Percentiles rank a stretch among this genome's conserved stretches.
phyloP scores from a whole-genome alignment of 2,113 vertebrate genomes.

The Gobius niger region DNA sequence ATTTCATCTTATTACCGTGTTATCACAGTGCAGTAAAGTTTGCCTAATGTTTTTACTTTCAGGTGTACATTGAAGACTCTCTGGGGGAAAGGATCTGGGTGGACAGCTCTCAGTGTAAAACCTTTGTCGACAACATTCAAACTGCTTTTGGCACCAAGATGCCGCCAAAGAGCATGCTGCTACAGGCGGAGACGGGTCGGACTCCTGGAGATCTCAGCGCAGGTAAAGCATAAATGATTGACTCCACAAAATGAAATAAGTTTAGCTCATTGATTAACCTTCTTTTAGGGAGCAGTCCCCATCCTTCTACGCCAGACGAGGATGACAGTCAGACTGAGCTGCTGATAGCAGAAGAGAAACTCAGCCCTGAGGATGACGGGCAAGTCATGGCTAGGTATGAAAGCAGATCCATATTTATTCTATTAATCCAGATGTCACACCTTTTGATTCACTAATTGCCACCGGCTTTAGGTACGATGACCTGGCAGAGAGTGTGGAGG shows the following conservation, averaged over 20 bases:
- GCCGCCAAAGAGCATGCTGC: slow-evolving; percentile 92
- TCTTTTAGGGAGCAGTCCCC: slow-evolving; percentile 89
- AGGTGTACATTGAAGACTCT: slow-evolving; percentile 99
- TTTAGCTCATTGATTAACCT: not conserved
- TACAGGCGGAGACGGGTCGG: slow-evolving; percentile 87
- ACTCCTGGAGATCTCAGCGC: slow-evolving; percentile 91
- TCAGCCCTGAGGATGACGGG: slow-evolving; percentile 94
- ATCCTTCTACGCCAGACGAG: slow-evolving; percentile 92
- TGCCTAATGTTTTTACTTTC: slow-evolving; percentile 5
- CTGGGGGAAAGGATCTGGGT: slow-evolving; percentile 98
- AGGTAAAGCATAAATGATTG: slow-evolving; percentile 63
- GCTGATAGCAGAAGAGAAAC: slow-evolving; percentile 95
- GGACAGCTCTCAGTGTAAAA: slow-evolving; percentile 96
- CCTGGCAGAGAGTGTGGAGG: slow-evolving; percentile 93
- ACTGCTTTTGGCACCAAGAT: slow-evolving; percentile 95
- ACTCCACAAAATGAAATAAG: not conserved
- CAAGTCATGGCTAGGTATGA: slow-evolving; percentile 93
- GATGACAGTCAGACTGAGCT: slow-evolving; percentile 96
- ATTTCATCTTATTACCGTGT: too few species aligned
- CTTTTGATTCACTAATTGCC: not conserved
- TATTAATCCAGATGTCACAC: too few species aligned
- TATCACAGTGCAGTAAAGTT: too few species aligned
- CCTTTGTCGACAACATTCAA: slow-evolving; percentile 96
- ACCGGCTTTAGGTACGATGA: slow-evolving; percentile 87
- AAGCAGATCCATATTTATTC: not conserved